These are phyloP conservation scores for Dicrostonyx torquatus DNA, from an alignment of 2,797 vertebrate genomes.

Conservation along the genomic window DNA sequence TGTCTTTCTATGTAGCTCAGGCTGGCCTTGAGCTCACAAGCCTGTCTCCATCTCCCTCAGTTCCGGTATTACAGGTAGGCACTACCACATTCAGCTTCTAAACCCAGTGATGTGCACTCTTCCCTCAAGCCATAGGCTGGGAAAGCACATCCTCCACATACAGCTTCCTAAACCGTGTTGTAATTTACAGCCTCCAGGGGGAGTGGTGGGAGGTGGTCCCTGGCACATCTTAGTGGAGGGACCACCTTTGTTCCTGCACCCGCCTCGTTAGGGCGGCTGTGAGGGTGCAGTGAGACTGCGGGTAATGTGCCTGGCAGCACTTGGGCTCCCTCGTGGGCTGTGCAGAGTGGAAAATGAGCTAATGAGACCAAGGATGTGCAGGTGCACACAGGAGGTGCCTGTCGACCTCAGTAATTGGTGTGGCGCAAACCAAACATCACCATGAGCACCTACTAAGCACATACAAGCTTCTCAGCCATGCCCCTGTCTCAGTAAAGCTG, in stretches of 20 bases:
- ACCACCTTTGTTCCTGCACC: neutral
- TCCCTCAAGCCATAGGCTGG: neutral
- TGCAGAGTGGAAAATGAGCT: neutral
- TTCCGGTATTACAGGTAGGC: neutral
- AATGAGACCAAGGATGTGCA: constrained; percentile 45
- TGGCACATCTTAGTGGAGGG: neutral
- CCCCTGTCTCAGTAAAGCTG: neutral
- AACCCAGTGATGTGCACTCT: neutral
- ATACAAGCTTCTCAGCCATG: neutral
- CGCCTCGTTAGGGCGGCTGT: neutral
- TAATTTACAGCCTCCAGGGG: neutral
- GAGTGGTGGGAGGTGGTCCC: neutral
- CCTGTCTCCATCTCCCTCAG: neutral
- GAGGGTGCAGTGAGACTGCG: constrained; percentile 34
- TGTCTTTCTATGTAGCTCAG: neutral
- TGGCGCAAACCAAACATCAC: neutral
- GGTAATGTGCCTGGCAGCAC: neutral
- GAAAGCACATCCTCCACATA: neutral
- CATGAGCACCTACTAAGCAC: constrained; percentile 48
- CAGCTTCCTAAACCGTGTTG: neutral
- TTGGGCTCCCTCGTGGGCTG: neutral
- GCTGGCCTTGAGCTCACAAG: neutral
- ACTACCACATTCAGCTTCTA: neutral
- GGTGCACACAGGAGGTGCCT: neutral
- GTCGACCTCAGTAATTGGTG: constrained; percentile 47